Evolutionary conservation across 2,888 invertebrate genomes (phyloP).

Genomic region (Tetrapedia diversipes): DNA sequence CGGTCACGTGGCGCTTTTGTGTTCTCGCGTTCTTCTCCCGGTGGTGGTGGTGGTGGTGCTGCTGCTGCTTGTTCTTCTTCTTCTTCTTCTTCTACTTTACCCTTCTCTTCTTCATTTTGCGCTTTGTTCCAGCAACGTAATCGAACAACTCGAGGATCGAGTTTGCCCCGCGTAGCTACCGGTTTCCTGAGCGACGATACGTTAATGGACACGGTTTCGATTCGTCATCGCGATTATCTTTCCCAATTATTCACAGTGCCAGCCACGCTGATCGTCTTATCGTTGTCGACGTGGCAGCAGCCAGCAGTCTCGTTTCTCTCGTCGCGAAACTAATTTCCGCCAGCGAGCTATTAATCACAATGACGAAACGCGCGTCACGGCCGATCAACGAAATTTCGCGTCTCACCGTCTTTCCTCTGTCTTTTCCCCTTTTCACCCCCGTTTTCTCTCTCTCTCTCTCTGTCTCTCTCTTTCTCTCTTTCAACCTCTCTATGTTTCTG

Average conservation of each 20-base stretch:
- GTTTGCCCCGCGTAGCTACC: slow-evolving; percentile 6
- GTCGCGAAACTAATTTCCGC: slow-evolving; percentile 38
- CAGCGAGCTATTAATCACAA: slow-evolving; percentile 28
- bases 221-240: slow-evolving; percentile 41
- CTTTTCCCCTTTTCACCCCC: slow-evolving; percentile 10
- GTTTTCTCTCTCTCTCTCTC: slow-evolving; percentile 13
- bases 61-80: background rate
- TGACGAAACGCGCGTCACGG: slow-evolving; percentile 14
- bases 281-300: background rate
- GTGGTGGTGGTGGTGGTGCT: too few relatives aligned
- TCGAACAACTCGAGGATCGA: slow-evolving; percentile 22
- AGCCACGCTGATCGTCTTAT: slow-evolving; percentile 14
- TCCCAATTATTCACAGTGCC: slow-evolving; percentile 44
- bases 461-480: slow-evolving; percentile 14
- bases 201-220: slow-evolving; percentile 23
- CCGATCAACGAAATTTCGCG: slow-evolving; percentile 24
- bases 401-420: background rate
- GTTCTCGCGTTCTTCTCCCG: background rate
- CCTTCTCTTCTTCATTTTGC: background rate
- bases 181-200: slow-evolving; percentile 4
- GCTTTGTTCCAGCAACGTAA: slow-evolving; percentile 6
- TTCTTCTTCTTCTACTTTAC: background rate
- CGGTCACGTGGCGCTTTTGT: slow-evolving; percentile 19
- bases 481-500: background rate
- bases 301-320: background rate